Base-by-base conservation (phyloP, 2,797 vertebrate species). In the Merluccius polli region DNA sequence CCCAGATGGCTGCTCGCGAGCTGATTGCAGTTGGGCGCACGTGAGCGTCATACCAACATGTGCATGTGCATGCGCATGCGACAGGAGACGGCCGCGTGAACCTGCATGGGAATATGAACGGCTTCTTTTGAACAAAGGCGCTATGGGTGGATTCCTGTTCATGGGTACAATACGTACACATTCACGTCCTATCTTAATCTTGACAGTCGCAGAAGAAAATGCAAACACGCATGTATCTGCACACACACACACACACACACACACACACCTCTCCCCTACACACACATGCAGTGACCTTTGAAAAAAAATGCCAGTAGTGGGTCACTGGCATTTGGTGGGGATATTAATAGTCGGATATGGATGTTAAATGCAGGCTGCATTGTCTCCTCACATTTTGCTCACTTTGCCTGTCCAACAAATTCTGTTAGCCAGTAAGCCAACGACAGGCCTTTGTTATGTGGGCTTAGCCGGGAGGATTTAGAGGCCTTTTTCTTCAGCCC, bases 381-480 rank as follows among this genome's bases (percentile, higher is more conserved):
- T 81, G 71, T 73, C 75, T 77, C 80, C 77, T 81, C 44, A 80
- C 71, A 83, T 81, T 85, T 87, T 77, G 24, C 77, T 72, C 73
- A 13, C 80, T 81, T 83, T 84, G 84, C 81, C 88, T 88, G 84
- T 84, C 82, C 83, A 84, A 84, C 79, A 85, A 77, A 82, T 83
- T 86, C 76, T 73, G 32, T 8, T 6, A 78, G 78, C 77, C 77
- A 80, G 78, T 76, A 75, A 81, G 81, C 88, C 87, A 86, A 79
- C 75, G 70, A 52, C 76, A 75, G 79, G 83, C 78, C 86, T 91
- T 89, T 86, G 87, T 88, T 85, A 87, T 83, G 89, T 87, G 85
- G 85, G 85, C 86, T 90, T 88, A 91, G 83, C 80, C 67, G 72
- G 75, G 84, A 77, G 83, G 83, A 88, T 87, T 89, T 89, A 75